Evolutionary conservation across 2,888 invertebrate species (phyloP).

Genomic region (Pachycephus smyrnensis): DNA sequence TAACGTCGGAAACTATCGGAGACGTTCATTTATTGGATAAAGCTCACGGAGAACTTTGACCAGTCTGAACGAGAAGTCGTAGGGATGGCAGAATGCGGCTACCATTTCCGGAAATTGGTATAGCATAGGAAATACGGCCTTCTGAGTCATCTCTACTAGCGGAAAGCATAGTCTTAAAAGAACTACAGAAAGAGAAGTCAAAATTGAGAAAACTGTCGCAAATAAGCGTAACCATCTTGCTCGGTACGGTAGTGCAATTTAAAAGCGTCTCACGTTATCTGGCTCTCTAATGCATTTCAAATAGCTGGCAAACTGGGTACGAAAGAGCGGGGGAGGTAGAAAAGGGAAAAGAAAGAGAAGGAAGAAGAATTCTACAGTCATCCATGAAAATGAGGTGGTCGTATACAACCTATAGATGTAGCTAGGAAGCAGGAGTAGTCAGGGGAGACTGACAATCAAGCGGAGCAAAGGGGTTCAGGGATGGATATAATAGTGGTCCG

Average conservation of each 20-base stretch:
- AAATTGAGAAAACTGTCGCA: background rate
- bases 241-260: background rate
- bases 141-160: background rate
- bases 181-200: background rate
- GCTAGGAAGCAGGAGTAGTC: background rate
- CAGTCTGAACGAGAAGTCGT: background rate
- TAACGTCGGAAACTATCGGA: background rate
- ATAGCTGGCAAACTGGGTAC: background rate
- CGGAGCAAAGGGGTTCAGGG: background rate
- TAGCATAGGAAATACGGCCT: background rate
- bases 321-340: background rate
- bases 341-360: background rate
- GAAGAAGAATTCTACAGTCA: background rate
- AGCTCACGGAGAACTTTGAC: background rate
- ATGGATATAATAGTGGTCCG: background rate
- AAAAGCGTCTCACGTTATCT: background rate
- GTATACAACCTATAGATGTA: background rate
- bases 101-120: background rate
- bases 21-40: background rate
- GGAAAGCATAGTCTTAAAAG: background rate
- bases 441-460: too few relatives aligned
- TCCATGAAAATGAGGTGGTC: conserved; percentile 2
- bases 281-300: conserved; percentile 6
- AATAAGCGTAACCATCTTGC: background rate
- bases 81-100: background rate